Evolutionary conservation across 2,888 invertebrate genomes (phyloP), one percentile per base, ranked within the genome.

Genomic region (Sepiola atlantica): DNA sequence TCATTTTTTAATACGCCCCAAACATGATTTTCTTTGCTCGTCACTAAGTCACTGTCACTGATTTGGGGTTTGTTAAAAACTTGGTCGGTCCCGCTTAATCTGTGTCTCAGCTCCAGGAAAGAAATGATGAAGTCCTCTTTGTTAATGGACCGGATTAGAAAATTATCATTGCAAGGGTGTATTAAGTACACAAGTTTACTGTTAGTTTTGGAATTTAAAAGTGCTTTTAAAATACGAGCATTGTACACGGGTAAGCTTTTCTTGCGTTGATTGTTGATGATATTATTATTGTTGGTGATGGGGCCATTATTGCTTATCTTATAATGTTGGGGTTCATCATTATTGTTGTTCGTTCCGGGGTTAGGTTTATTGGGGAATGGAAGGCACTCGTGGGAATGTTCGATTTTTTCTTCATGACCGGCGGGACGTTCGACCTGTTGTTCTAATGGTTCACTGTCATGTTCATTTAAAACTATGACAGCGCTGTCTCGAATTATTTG

Each of bases 101-200:
- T 77, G 16, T 77, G n/a, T 32, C n/a, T 77, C n/a, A 3, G n/a
- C n/a, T 77, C 32, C 14, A 77, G n/a, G 14, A n/a, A 77, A n/a
- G 77, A 77, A 77, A 16, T 14, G 14, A 77, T 77, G n/a, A 77
- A 77, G 18, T 77, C 77, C 14, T 77, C 32, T 77, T 77, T n/a
- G 16, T 77, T 77, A n/a, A 77, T 77, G 32, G 77, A 77, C 14
- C 77, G 12, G 77, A 77, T n/a, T 14, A 77, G n/a, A 32, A 77
- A 77, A n/a, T 77, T 77, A n/a, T 77, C 77, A n/a, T 77, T n/a
- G 77, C n/a, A 77, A 77, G 77, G 77, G 77, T 77, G 77, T 77
- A 77, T 77, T 18, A 77, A 77, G n/a, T 77, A 77, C 1, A 77
- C 77, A 32, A 77, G 77, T 16, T n/a, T 18, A 12, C 32, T n/a